Evolutionary conservation across 2,888 invertebrate species (phyloP).

Genomic region (Habroteleia sp.): DNA sequence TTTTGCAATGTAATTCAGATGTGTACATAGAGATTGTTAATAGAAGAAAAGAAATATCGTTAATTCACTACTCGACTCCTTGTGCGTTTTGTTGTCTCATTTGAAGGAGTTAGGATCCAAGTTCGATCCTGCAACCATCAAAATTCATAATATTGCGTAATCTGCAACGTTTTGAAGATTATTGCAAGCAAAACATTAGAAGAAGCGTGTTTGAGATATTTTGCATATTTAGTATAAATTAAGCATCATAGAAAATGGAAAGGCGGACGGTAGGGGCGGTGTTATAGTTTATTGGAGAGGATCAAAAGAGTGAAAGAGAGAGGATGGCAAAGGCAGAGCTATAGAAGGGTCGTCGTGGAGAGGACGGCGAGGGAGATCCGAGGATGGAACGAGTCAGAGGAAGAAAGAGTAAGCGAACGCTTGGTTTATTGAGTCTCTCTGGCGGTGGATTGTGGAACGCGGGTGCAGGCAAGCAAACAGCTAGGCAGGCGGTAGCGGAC

Average conservation of each 20-base stretch:
- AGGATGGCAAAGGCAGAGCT: constrained; percentile 46
- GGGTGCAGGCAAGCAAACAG: constrained; percentile 64
- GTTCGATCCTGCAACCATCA: neutral
- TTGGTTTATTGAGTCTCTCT: constrained; percentile 79
- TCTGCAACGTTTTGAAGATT: constrained; percentile 4
- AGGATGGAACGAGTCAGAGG: constrained; percentile 63
- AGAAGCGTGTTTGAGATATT: constrained; percentile 32
- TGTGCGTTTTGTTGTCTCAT: too few relatives aligned
- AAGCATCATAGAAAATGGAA: constrained; percentile 46
- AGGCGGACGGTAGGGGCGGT: constrained; percentile 38
- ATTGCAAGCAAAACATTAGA: constrained; percentile 36
- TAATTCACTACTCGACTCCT: too few relatives aligned
- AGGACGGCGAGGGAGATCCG: constrained; percentile 40
- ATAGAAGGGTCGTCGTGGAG: constrained; percentile 51
- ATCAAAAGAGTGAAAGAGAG: constrained; percentile 64
- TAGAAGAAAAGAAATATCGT: too few relatives aligned
- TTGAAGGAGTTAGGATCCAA: too few relatives aligned
- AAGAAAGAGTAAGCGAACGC: constrained; percentile 76
- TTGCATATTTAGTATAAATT: constrained; percentile 30
- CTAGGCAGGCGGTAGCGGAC: constrained; percentile 60
- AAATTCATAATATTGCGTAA: constrained; percentile 20
- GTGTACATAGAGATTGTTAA: too few relatives aligned
- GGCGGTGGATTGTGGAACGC: constrained; percentile 74
- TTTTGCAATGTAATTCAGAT: too few relatives aligned
- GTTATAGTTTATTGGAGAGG: constrained; percentile 62